Evolutionary conservation across 2,888 invertebrate genomes (phyloP).

Genomic region (Seira sanloemensis): DNA sequence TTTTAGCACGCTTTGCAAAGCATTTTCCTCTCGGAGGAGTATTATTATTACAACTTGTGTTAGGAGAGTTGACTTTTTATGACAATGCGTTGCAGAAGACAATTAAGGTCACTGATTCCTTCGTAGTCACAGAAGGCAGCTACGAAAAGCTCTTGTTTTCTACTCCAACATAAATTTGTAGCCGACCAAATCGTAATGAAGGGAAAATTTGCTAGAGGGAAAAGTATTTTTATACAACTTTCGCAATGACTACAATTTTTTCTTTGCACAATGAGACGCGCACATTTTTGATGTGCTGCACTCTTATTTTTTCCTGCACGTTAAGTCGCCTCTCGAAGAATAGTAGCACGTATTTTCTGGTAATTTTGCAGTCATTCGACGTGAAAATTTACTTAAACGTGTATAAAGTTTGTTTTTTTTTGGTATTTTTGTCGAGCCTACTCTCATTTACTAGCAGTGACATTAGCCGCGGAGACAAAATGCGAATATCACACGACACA

Average conservation of each 20-base stretch:
- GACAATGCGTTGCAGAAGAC: conserved; percentile 20
- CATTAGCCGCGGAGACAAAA: not conserved
- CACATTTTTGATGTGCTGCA: not conserved
- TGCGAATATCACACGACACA: not conserved
- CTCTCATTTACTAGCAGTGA: not conserved
- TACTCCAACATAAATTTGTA: conserved; percentile 34
- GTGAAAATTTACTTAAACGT: conserved; percentile 20
- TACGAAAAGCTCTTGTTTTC: not conserved
- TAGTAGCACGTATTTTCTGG: conserved; percentile 8
- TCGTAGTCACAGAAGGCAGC: conserved; percentile 8
- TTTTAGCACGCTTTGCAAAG: conserved; percentile 35
- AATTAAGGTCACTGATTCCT: conserved; percentile 52
- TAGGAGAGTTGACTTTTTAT: not conserved
- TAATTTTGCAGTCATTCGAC: conserved; percentile 7
- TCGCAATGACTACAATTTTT: conserved; percentile 9
- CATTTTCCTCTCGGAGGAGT: not conserved
- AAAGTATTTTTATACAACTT: conserved; percentile 45
- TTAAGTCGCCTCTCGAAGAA: not conserved
- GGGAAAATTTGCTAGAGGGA: conserved; percentile 57
- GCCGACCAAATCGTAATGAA: conserved; percentile 46
- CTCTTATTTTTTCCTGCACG: not conserved
- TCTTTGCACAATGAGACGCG: conserved; percentile 2
- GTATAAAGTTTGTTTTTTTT: no score
- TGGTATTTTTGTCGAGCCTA: no score
- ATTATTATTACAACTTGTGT: not conserved